Conservation (phyloP, 2,888 invertebrate genomes). For the Agonopterix arenella region DNA sequence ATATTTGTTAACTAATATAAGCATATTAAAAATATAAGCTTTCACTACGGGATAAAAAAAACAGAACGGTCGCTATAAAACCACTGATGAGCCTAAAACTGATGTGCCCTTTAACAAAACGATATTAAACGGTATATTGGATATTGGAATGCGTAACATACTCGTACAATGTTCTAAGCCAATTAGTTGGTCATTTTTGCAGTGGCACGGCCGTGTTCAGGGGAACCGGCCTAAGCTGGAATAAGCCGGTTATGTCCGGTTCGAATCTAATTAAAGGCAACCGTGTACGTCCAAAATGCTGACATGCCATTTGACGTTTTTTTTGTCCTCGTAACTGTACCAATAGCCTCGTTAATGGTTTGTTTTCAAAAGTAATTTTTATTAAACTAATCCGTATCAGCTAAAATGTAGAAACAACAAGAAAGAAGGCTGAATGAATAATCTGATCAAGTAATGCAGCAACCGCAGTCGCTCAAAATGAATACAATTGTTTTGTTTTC, state of each 20-base stretch:
- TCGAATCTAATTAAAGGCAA: slow-evolving; percentile 74
- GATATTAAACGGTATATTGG: slow-evolving; percentile 60
- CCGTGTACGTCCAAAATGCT: slow-evolving; percentile 63
- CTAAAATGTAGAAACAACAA: slow-evolving; percentile 18
- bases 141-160: slow-evolving; percentile 63
- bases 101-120: slow-evolving; percentile 40
- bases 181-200: slow-evolving; percentile 74
- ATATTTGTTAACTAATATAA: too few species aligned
- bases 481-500: slow-evolving; percentile 73
- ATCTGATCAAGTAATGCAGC: slow-evolving; percentile 68
- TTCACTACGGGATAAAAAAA: too few species aligned
- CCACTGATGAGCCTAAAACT: too few species aligned
- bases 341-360: slow-evolving; percentile 54
- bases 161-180: slow-evolving; percentile 62
- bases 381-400: slow-evolving; percentile 11
- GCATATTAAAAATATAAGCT: too few species aligned
- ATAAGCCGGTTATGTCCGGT: slow-evolving; percentile 69
- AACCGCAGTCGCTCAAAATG: slow-evolving; percentile 64
- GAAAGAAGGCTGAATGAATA: slow-evolving; percentile 50
- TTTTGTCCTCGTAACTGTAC: slow-evolving; percentile 45
- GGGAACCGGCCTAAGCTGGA: slow-evolving; percentile 60
- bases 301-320: slow-evolving; percentile 62
- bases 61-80: too few species aligned
- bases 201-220: slow-evolving; percentile 53
- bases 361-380: slow-evolving; percentile 35